Conservation (phyloP, 1,140 invertebrate species). For the Gerris buenoi region DNA sequence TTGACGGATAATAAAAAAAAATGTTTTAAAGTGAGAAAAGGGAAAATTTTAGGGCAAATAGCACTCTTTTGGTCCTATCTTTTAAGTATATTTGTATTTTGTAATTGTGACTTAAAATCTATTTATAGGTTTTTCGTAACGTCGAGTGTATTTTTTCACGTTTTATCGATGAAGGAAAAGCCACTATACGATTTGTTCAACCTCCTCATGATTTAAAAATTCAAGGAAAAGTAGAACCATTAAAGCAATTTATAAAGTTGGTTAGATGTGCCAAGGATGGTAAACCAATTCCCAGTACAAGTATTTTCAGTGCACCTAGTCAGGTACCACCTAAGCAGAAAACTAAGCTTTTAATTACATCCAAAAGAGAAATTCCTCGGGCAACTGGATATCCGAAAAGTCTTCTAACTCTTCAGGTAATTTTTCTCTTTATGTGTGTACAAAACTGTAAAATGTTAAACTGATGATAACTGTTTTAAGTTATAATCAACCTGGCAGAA, state of each 20-base stretch:
- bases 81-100: no score
- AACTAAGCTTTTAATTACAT: background rate
- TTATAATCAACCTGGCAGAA: no score
- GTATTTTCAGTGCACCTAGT: background rate
- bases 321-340: background rate
- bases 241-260: background rate
- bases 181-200: slow-evolving; percentile 7
- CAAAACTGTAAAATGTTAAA: no score
- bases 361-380: background rate
- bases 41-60: no score
- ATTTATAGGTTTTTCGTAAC: background rate
- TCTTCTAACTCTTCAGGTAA: background rate
- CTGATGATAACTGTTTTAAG: no score
- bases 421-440: no score
- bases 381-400: background rate
- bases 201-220: slow-evolving; percentile 8
- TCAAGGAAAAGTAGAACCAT: background rate
- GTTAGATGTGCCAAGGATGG: background rate
- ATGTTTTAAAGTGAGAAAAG: no score
- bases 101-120: no score
- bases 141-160: background rate
- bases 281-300: background rate
- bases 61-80: no score
- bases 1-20: no score
- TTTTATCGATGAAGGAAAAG: slow-evolving; percentile 8